Conservation (phyloP, 2,797 vertebrate genomes). For the Crenichthys baileyi region DNA sequence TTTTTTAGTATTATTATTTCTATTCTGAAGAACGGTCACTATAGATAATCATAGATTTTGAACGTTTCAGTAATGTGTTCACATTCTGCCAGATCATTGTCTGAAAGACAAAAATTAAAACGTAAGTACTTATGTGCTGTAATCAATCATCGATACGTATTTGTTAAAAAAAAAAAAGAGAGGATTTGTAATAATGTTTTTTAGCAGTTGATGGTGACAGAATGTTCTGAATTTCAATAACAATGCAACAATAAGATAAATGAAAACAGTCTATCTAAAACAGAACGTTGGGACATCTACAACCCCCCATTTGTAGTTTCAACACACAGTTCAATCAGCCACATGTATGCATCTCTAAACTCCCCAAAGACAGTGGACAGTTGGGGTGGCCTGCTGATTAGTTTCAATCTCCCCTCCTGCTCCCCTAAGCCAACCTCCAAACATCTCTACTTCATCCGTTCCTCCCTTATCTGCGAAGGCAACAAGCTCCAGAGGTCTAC, state of each 20-base stretch:
- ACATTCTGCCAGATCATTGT: background rate
- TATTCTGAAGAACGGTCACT: background rate
- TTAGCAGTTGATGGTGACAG: background rate
- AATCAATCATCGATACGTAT: background rate
- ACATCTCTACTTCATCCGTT: slow-evolving; percentile 54
- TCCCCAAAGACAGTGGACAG: slow-evolving; percentile 78
- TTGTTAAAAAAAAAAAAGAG: background rate
- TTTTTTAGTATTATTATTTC: too few relatives aligned
- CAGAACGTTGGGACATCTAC: slow-evolving; percentile 5
- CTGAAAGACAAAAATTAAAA: background rate
- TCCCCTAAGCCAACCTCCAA: slow-evolving; percentile 46
- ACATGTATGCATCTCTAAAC: slow-evolving; percentile 76
- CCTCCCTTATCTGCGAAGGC: slow-evolving; percentile 62
- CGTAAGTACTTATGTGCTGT: background rate
- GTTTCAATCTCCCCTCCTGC: slow-evolving; percentile 64
- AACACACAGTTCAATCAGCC: slow-evolving; percentile 58
- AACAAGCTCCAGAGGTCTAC: slow-evolving; percentile 74
- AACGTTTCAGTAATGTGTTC: background rate
- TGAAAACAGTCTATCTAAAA: slow-evolving; percentile 2
- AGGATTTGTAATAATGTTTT: background rate
- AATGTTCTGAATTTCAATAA: background rate
- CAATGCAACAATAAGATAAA: background rate
- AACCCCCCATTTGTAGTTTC: slow-evolving; percentile 22
- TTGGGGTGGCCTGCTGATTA: slow-evolving; percentile 80
- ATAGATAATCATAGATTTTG: background rate